These are phyloP conservation scores for Yponomeuta cagnagella DNA, from an alignment of 2,888 invertebrate species.

Conservation along the genomic window DNA sequence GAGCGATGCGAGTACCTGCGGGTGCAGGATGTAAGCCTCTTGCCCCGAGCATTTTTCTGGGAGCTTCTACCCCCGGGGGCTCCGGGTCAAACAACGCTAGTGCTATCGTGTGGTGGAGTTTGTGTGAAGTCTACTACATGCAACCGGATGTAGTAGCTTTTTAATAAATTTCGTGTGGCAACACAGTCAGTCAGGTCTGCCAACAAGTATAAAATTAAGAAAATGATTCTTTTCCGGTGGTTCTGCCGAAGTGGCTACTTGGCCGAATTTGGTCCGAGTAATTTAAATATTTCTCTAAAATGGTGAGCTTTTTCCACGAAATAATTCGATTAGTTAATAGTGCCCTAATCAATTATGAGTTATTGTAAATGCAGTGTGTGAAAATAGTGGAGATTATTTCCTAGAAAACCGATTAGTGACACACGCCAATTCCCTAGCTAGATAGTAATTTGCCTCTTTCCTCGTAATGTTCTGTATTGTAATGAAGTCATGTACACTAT, in stretches of 20 bases:
- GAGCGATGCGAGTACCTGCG: too few relatives aligned
- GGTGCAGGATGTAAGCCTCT: too few relatives aligned
- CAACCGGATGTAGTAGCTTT: background rate
- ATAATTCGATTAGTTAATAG: background rate
- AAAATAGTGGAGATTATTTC: background rate
- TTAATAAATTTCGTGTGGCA: background rate
- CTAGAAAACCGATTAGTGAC: background rate
- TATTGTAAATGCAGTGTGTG: background rate
- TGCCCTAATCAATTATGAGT: background rate
- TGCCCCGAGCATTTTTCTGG: too few relatives aligned
- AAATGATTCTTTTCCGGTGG: slow-evolving; percentile 42
- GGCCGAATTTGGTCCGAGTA: slow-evolving; percentile 9
- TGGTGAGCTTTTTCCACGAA: slow-evolving; percentile 37
- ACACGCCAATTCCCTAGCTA: background rate
- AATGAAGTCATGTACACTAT: too few relatives aligned
- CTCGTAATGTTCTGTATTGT: background rate
- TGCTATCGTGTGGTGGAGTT: too few relatives aligned
- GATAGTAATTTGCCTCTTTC: background rate
- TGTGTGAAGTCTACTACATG: too few relatives aligned
- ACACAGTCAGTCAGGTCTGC: background rate
- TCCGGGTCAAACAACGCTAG: too few relatives aligned
- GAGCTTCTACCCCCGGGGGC: too few relatives aligned
- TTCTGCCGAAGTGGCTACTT: slow-evolving; percentile 29
- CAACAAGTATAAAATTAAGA: slow-evolving; percentile 20
- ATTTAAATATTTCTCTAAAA: slow-evolving; percentile 28